A percentile compares a stretch with the other conserved stretches of the same genome.
Conservation (phyloP, 2,888 invertebrate species). For the Leptinotarsa haldemani region DNA sequence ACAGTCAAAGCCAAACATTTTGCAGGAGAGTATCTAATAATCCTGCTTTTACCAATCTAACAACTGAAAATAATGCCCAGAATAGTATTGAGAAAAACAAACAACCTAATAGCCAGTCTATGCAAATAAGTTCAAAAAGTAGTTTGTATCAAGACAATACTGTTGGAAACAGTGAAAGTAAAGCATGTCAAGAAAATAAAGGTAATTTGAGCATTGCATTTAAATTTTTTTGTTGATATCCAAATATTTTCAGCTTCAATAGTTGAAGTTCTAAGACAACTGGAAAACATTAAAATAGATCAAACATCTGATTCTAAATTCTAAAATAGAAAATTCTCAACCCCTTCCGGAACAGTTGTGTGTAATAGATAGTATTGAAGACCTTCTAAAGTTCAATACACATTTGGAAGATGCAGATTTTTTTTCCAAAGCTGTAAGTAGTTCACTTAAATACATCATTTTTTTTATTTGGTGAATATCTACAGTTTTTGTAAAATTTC, state of each 20-base stretch:
- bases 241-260: neutral
- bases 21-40: neutral
- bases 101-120: neutral
- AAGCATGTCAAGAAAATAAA: slow-evolving; percentile 3
- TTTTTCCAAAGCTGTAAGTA: slow-evolving; percentile 10
- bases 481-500: neutral
- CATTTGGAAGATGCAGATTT: neutral
- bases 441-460: too few species aligned
- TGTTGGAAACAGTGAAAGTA: neutral
- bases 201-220: neutral
- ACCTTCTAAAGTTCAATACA: neutral
- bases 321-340: neutral
- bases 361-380: neutral
- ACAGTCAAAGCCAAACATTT: neutral
- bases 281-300: slow-evolving; percentile 3
- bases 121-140: neutral
- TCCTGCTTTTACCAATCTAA: neutral
- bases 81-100: neutral
- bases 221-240: neutral
- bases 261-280: slow-evolving; percentile 4
- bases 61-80: neutral
- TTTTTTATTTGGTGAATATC: neutral
- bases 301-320: neutral
- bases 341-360: neutral
- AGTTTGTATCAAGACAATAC: neutral